Evolutionary conservation across 2,888 invertebrate genomes (phyloP).

Genomic region (Melanophora roralis): DNA sequence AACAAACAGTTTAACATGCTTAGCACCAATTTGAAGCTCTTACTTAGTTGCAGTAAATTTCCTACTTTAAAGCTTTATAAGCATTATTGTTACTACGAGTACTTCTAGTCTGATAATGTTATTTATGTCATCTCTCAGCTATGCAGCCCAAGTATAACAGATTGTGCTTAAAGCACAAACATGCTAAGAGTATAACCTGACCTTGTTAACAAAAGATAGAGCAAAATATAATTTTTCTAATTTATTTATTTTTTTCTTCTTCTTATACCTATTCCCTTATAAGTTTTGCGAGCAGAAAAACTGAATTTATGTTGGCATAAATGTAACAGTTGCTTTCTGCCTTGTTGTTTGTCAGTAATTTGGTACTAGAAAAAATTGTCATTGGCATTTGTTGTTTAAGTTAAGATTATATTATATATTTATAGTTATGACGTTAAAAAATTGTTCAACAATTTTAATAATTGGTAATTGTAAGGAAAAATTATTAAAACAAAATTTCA

Average conservation of each 20-base stretch:
- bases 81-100: constrained; percentile 23
- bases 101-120: neutral
- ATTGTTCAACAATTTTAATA: constrained; percentile 1
- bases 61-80: neutral
- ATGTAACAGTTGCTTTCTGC: too few species aligned
- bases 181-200: neutral
- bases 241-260: neutral
- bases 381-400: neutral
- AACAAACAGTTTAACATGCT: neutral
- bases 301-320: neutral
- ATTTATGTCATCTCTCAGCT: neutral
- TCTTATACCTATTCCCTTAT: neutral
- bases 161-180: neutral
- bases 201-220: neutral
- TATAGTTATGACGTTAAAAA: neutral
- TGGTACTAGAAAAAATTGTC: neutral
- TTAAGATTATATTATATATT: too few species aligned
- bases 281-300: neutral
- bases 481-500: too few species aligned
- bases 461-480: neutral
- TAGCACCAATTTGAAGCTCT: neutral
- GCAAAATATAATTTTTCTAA: neutral
- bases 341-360: constrained; percentile 13
- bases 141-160: neutral
- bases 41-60: neutral